phyloP scores from a whole-genome alignment of 37 sponge, comb jelly and placozoan species.

The Amphimedon queenslandica region DNA sequence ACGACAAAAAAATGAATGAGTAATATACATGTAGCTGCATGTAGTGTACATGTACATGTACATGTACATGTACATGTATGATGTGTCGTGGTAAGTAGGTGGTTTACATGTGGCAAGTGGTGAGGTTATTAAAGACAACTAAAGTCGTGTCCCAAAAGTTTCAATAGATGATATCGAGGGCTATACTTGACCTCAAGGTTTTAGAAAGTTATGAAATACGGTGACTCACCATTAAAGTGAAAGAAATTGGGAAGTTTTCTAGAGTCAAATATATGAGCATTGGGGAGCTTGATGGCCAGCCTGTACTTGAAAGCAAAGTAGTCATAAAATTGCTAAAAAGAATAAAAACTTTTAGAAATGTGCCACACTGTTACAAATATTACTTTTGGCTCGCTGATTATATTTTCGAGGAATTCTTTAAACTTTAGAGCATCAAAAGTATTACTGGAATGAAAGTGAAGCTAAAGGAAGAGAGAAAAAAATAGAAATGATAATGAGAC shows the following conservation, averaged over 20 bases:
- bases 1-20: no score
- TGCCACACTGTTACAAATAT: background rate
- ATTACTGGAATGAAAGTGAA: conserved; percentile 66
- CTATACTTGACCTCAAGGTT: no score
- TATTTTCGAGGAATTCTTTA: conserved; percentile 56
- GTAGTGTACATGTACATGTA: no score
- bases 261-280: conserved; percentile 27
- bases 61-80: no score
- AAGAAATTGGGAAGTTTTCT: conserved; percentile 45
- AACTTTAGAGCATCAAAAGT: conserved; percentile 54
- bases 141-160: no score
- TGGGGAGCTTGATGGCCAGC: conserved; percentile 27
- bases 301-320: conserved; percentile 56
- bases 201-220: background rate
- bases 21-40: no score
- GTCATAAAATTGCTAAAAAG: conserved; percentile 22
- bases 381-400: conserved; percentile 29
- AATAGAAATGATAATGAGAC: background rate
- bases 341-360: background rate
- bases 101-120: no score
- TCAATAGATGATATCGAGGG: no score
- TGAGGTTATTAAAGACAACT: background rate
- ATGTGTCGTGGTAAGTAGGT: no score
- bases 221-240: conserved; percentile 21
- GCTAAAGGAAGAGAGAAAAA: conserved; percentile 7